Evolutionary conservation across 2,797 vertebrate species (phyloP).

Genomic region (Atherinosoma microstoma): DNA sequence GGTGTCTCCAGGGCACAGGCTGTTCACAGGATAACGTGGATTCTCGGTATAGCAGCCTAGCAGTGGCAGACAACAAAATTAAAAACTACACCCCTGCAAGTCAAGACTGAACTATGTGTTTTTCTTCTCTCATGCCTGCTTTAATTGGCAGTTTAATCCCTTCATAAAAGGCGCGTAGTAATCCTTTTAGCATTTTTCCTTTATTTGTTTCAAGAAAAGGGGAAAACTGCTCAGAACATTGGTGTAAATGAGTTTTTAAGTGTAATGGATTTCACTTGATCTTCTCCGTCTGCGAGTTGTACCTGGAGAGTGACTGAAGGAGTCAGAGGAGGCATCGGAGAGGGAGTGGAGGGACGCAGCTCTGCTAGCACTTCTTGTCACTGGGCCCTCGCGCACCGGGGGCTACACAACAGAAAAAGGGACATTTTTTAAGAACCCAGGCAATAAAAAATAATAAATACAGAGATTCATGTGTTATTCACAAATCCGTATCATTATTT

Average conservation of each 20-base stretch:
- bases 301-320: constrained; percentile 90
- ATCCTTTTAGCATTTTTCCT: background rate
- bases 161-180: background rate
- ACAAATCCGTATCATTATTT: background rate
- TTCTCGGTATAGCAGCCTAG: constrained; percentile 54
- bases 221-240: background rate
- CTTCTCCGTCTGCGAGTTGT: constrained; percentile 35
- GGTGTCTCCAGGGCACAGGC: constrained; percentile 35
- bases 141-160: no score
- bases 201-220: background rate
- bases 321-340: constrained; percentile 87
- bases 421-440: background rate
- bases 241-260: background rate
- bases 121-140: background rate
- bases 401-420: constrained; percentile 85
- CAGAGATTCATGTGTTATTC: background rate
- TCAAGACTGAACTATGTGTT: no score
- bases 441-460: background rate
- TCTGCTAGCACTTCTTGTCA: constrained; percentile 74
- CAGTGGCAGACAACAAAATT: constrained; percentile 34
- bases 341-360: constrained; percentile 86
- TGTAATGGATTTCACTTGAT: constrained; percentile 5
- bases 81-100: background rate
- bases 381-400: constrained; percentile 81
- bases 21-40: constrained; percentile 36